phyloP scores from a whole-genome alignment of 1,140 invertebrate genomes.

The Lethocerus indicus region DNA sequence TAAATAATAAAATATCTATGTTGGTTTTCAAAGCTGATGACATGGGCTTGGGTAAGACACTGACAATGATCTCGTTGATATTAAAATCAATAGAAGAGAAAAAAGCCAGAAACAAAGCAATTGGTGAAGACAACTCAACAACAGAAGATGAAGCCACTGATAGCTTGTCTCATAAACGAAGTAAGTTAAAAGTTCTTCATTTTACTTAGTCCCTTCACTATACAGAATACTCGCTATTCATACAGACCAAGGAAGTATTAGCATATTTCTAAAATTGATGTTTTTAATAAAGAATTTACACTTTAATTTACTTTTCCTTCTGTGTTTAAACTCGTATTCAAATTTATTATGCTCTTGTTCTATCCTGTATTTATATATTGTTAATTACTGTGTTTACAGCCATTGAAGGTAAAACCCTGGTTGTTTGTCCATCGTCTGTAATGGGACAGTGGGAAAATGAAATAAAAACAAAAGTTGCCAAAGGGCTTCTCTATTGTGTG shows the following conservation, averaged over 20 bases:
- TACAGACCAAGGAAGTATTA: too few relatives aligned
- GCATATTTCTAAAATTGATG: too few relatives aligned
- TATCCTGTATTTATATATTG: too few relatives aligned
- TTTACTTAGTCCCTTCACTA: too few relatives aligned
- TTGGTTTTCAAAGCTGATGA: constrained; percentile 55
- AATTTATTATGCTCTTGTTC: too few relatives aligned
- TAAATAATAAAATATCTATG: constrained; percentile 10
- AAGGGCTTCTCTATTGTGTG: constrained; percentile 39
- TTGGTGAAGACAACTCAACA: constrained; percentile 24
- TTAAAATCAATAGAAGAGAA: constrained; percentile 26
- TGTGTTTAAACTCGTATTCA: constrained; percentile 6
- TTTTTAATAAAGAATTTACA: not conserved
- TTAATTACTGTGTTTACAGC: too few relatives aligned
- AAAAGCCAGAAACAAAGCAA: constrained; percentile 20
- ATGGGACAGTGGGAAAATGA: constrained; percentile 76
- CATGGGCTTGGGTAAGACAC: constrained; percentile 88
- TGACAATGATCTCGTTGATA: constrained; percentile 78
- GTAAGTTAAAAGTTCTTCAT: too few relatives aligned
- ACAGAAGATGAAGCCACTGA: constrained; percentile 22
- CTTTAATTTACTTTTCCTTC: constrained; percentile 1
- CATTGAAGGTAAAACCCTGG: constrained; percentile 51
- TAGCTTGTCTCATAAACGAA: not conserved
- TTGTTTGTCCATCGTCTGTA: constrained; percentile 76
- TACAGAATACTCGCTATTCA: too few relatives aligned
- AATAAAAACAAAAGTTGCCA: constrained; percentile 42